A percentile compares a stretch with the other conserved stretches of the same genome.
These are phyloP conservation scores for Antrozous pallidus DNA, from an alignment of 2,797 vertebrate species.

Conservation along the genomic window DNA sequence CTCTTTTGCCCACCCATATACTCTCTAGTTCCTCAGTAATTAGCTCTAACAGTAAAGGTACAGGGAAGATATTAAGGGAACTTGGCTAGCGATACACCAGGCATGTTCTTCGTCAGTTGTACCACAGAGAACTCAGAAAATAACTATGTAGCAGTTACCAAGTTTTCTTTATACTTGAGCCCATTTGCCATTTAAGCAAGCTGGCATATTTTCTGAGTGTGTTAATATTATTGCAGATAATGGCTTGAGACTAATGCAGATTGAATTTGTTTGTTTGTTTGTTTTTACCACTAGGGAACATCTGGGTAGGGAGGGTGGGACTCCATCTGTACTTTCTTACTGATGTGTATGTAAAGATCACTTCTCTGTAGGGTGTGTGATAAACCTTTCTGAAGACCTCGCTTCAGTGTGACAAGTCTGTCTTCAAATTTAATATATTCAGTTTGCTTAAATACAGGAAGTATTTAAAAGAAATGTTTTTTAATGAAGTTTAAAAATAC, in stretches of 20 bases:
- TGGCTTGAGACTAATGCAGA: not conserved
- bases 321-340: not conserved
- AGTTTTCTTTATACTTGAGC: not conserved
- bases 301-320: not conserved
- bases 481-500: not conserved
- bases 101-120: not conserved
- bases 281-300: not conserved
- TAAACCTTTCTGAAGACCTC: not conserved
- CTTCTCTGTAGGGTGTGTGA: not conserved
- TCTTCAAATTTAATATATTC: not conserved
- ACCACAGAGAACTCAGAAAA: not conserved
- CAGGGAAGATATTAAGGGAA: not conserved
- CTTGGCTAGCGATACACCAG: not conserved
- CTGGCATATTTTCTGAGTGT: not conserved
- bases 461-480: not conserved
- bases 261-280: not conserved
- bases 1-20: not conserved
- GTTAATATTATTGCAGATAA: not conserved
- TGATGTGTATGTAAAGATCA: fast-evolving
- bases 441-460: not conserved
- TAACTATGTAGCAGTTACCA: not conserved
- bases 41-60: not conserved
- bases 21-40: not conserved
- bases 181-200: not conserved
- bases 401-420: not conserved